Evolutionary conservation across 2,888 invertebrate genomes (phyloP).

Genomic region (Eupithecia insigniata): DNA sequence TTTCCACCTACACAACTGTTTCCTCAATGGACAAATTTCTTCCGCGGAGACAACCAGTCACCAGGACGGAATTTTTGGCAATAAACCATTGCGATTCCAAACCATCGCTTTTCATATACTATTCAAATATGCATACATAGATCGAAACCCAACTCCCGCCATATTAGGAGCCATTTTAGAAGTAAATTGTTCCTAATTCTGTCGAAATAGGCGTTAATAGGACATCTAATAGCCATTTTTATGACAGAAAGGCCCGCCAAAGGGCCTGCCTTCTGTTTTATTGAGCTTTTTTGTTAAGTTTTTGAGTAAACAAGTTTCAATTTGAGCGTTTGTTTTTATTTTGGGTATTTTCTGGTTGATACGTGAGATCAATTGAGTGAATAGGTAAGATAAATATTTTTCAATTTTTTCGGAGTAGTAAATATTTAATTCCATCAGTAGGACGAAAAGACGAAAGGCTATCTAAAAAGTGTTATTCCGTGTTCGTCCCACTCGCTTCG

Average conservation of each 20-base stretch:
- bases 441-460: too few relatives aligned
- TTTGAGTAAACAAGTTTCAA: conserved; percentile 76
- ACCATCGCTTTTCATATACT: background rate
- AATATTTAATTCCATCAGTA: too few relatives aligned
- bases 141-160: conserved; percentile 71
- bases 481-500: too few relatives aligned
- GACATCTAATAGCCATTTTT: conserved; percentile 79
- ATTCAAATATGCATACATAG: conserved; percentile 51
- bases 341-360: conserved; percentile 13
- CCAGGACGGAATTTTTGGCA: too few relatives aligned
- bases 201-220: conserved; percentile 84
- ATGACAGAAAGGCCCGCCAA: conserved; percentile 74
- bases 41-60: too few relatives aligned
- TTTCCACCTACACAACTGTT: too few relatives aligned
- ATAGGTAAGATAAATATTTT: background rate
- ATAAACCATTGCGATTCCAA: background rate
- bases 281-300: conserved; percentile 79
- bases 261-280: conserved; percentile 71
- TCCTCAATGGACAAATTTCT: too few relatives aligned
- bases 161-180: conserved; percentile 53
- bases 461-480: too few relatives aligned
- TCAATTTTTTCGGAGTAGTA: background rate
- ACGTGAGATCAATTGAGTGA: background rate
- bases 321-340: conserved; percentile 55
- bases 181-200: conserved; percentile 81